A percentile compares a stretch with the other conserved stretches of the same genome.
phyloP scores from a whole-genome alignment of 2,113 vertebrate species.

The Trochalopteron elliotii region DNA sequence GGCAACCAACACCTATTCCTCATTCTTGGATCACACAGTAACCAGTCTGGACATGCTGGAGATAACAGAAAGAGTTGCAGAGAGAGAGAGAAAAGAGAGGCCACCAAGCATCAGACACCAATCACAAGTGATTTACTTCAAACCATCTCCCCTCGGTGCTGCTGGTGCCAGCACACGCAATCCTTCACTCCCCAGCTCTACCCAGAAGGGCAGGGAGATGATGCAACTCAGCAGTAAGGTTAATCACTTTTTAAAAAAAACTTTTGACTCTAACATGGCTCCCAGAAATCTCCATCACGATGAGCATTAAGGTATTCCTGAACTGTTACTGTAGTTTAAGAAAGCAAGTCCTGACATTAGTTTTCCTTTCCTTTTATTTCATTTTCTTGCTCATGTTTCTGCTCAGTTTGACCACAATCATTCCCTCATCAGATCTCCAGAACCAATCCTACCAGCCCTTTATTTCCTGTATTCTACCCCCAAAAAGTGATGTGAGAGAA shows the following conservation, averaged over 20 bases:
- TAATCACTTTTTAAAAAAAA: background rate
- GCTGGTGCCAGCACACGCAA: background rate
- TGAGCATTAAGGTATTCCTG: background rate
- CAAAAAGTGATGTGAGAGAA: background rate
- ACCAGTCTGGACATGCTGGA: background rate
- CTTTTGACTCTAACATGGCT: background rate
- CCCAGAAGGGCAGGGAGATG: background rate
- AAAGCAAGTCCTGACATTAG: background rate
- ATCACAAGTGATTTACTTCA: slow-evolving; percentile 4
- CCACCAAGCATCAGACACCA: background rate
- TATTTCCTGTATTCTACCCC: background rate
- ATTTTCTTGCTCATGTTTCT: background rate
- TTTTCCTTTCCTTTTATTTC: background rate
- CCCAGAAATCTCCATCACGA: background rate
- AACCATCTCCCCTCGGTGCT: background rate
- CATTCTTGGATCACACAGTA: background rate
- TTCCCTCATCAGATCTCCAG: background rate
- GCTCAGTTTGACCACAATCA: background rate
- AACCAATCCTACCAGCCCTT: background rate
- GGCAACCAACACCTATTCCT: slow-evolving; percentile 1
- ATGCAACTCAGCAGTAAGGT: background rate
- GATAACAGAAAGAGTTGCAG: background rate
- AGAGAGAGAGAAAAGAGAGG: background rate
- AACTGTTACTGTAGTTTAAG: background rate
- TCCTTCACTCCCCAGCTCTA: background rate